Evolutionary conservation across 2,888 invertebrate genomes (phyloP), one percentile per base, ranked within the genome.

Genomic region (Drosophila infuscata): DNA sequence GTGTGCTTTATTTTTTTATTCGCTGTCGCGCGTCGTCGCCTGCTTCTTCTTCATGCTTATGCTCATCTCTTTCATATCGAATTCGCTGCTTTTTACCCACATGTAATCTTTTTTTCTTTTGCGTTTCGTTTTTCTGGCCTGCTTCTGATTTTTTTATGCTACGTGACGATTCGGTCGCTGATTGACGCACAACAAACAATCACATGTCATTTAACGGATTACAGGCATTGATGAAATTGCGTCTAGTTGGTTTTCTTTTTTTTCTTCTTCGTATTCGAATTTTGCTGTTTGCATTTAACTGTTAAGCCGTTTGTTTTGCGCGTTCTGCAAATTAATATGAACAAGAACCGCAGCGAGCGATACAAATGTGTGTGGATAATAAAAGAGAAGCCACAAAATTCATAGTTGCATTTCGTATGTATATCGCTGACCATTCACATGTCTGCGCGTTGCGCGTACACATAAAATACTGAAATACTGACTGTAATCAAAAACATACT

Each of bases 271-370:
- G 78, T 64, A 78, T 69, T 73, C 69, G 70, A 72, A 70, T 82
- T 82, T 57, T 69, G 79, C 56, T 46, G 62, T 62, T 70, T 59
- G 30, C 54, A 61, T 72, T 76, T 25, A 25, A 46, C 29, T 46
- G 46, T 46, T 73, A 65, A 68, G 30, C 43, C 43, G 64, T 48
- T 77, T 66, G 64, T 67, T 83, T 81, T 86, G 77, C 86, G 82
- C 81, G 83, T 82, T 71, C 77, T 69, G 63, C 57, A 66, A 82
- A 77, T 81, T 76, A 71, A 66, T 76, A 71, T 54, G 48, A 41
- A 32, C 56, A 63, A 72, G 72, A 63, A 79, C 77, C 79, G 79
- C 79, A 80, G 63, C 62, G 71, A 79, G 62, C 53, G 75, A 81
- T 66, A 74, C 82, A 69, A 79, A 74, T 74, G 51, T 74, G 63